A percentile compares a stretch with the other conserved stretches of the same genome.
phyloP scores from a whole-genome alignment of 1,140 invertebrate genomes.

The Drosophila nigrodunni region DNA sequence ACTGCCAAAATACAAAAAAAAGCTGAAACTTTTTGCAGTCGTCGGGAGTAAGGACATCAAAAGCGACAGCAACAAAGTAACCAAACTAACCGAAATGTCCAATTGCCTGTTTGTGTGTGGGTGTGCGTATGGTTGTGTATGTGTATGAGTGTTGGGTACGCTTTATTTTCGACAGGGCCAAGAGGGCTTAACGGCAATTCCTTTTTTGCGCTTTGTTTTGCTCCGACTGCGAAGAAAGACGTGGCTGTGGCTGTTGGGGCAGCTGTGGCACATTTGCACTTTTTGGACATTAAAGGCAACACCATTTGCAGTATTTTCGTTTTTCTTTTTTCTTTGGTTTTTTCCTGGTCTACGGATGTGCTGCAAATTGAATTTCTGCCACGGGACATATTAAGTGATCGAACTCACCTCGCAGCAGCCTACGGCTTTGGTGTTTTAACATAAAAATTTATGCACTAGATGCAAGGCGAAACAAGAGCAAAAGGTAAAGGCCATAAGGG shows the following conservation, averaged over 20 bases:
- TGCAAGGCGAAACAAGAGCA: slow-evolving; percentile 29
- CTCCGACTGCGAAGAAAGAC: not conserved
- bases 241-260: not conserved
- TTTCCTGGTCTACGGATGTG: slow-evolving; percentile 61
- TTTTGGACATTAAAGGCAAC: slow-evolving; percentile 70
- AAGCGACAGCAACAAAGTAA: slow-evolving; percentile 33
- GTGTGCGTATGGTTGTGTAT: not conserved
- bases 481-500: slow-evolving; percentile 32
- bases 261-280: slow-evolving; percentile 69
- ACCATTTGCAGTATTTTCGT: slow-evolving; percentile 40
- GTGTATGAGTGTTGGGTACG: not conserved
- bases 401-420: slow-evolving; percentile 45
- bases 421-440: slow-evolving; percentile 77
- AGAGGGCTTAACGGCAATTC: slow-evolving; percentile 39
- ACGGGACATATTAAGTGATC: slow-evolving; percentile 79
- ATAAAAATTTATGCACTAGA: slow-evolving; percentile 78
- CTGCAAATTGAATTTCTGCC: slow-evolving; percentile 84
- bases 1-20: not conserved
- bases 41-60: slow-evolving; percentile 4
- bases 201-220: slow-evolving; percentile 51
- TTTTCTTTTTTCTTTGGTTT: not conserved
- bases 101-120: slow-evolving; percentile 6
- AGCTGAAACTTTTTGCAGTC: slow-evolving; percentile 19
- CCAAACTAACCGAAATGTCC: slow-evolving; percentile 39
- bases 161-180: slow-evolving; percentile 42